phyloP scores from a whole-genome alignment of 2,797 vertebrate genomes.

The Sternarchorhynchus goeldii region DNA sequence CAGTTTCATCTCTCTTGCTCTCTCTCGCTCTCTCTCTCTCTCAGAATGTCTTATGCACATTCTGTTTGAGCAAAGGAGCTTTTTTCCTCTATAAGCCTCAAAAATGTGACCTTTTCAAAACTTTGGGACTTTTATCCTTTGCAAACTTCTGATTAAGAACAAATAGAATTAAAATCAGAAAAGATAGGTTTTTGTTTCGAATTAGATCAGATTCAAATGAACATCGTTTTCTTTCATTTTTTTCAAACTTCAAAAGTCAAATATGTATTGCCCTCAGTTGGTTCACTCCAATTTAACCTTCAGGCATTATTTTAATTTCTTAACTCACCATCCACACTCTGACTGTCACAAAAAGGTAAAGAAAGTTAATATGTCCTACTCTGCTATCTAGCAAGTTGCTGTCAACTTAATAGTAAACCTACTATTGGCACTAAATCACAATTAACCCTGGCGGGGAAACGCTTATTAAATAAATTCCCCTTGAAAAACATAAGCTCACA shows the following conservation, averaged over 20 bases:
- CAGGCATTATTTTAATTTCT: not conserved
- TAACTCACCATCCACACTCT: no score
- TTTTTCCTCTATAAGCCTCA: not conserved
- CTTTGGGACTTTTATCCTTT: conserved; percentile 9
- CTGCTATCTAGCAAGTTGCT: no score
- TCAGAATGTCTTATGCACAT: conserved; percentile 4
- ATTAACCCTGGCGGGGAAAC: no score
- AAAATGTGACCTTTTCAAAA: conserved; percentile 20
- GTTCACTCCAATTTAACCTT: not conserved
- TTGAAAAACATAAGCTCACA: not conserved
- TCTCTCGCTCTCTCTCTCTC: not conserved
- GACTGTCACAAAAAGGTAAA: no score
- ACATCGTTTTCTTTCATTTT: no score
- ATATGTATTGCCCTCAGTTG: not conserved
- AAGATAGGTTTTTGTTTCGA: no score
- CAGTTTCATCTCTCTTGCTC: not conserved
- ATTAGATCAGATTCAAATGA: no score
- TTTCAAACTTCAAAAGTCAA: not conserved
- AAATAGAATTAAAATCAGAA: not conserved
- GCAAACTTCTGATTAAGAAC: conserved; percentile 1
- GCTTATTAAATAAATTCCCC: no score
- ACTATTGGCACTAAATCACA: no score
- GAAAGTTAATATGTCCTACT: no score
- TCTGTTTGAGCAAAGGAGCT: not conserved
- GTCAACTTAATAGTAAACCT: no score